Conservation (phyloP, 2,888 invertebrate genomes). For the Drepana falcataria region DNA sequence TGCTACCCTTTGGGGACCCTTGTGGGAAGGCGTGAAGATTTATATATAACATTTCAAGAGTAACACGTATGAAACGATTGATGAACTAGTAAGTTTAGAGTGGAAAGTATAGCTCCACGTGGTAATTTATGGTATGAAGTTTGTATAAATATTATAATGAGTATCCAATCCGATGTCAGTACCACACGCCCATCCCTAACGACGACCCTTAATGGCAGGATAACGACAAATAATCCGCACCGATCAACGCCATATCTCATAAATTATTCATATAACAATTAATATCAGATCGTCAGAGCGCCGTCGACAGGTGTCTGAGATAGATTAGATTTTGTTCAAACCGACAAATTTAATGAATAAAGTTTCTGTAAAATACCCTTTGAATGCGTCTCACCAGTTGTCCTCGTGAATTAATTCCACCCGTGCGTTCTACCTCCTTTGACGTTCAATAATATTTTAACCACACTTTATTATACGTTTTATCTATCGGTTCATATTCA, state of each 20-base stretch:
- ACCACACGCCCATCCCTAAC: conserved; percentile 20
- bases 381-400: conserved; percentile 8
- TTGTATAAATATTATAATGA: too few species aligned
- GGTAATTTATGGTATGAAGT: too few species aligned
- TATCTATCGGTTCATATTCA: too few species aligned
- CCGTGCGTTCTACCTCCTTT: not conserved
- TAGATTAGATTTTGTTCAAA: conserved; percentile 35
- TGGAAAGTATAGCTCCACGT: too few species aligned
- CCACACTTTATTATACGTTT: too few species aligned
- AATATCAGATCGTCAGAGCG: conserved; percentile 37
- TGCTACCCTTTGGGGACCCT: too few species aligned
- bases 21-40: too few species aligned
- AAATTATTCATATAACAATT: conserved; percentile 57
- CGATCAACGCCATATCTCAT: conserved; percentile 54
- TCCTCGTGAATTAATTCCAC: conserved; percentile 1
- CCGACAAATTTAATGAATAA: conserved; percentile 47
- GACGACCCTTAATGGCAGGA: conserved; percentile 49
- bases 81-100: too few species aligned
- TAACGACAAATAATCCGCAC: conserved; percentile 55
- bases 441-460: not conserved
- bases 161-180: not conserved
- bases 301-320: conserved; percentile 43
- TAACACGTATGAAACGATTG: too few species aligned
- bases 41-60: too few species aligned
- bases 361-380: conserved; percentile 31